A percentile compares a stretch with the other conserved stretches of the same genome.
Conservation (phyloP, 64 coral and sea anemone species). For the Montipora capricornis region DNA sequence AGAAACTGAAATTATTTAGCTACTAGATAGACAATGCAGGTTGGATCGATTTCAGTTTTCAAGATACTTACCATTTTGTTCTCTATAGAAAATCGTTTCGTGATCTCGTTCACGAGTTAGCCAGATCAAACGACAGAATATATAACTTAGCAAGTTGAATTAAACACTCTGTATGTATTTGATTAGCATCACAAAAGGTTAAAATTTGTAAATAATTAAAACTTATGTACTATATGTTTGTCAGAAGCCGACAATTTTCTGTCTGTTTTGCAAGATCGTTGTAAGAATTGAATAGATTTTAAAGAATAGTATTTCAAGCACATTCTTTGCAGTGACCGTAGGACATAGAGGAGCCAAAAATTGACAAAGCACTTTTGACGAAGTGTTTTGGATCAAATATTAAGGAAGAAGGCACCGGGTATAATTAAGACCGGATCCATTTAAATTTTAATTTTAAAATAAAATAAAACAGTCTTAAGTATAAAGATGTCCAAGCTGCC, state of each 20-base stretch:
- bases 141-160: not conserved
- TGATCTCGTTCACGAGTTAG: not conserved
- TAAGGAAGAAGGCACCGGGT: no score
- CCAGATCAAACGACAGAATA: not conserved
- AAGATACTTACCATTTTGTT: not conserved
- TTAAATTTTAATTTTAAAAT: not conserved
- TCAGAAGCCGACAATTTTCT: not conserved
- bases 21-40: not conserved
- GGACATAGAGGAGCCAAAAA: not conserved
- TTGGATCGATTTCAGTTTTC: not conserved
- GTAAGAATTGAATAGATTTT: not conserved
- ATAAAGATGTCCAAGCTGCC: not conserved
- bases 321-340: not conserved
- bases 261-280: not conserved
- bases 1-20: not conserved
- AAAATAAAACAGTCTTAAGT: not conserved
- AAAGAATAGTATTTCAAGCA: not conserved
- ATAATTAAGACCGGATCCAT: no score
- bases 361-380: not conserved
- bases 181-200: not conserved
- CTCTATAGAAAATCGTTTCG: not conserved
- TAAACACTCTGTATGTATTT: not conserved
- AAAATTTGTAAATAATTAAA: conserved; percentile 6
- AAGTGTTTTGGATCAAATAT: no score
- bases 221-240: not conserved